Percentiles rank a stretch among this genome's conserved stretches.
Evolutionary conservation across 1,140 invertebrate genomes (phyloP).

Genomic region (Caenorhabditis briggsae): DNA sequence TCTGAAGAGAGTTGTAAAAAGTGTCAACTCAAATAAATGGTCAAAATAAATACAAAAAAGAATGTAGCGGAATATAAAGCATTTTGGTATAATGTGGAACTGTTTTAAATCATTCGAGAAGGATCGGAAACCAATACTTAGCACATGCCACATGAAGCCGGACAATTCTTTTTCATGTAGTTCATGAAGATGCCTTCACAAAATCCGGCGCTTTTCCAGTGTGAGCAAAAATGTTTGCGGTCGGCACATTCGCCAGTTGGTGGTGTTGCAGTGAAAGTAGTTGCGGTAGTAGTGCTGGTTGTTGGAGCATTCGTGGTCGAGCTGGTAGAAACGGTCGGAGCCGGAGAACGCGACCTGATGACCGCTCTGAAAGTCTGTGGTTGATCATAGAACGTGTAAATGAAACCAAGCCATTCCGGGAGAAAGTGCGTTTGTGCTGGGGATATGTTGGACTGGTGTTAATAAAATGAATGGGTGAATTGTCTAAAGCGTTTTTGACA

Average conservation of each 20-base stretch:
- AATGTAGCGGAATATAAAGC: not conserved
- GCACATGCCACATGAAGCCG: conserved; percentile 71
- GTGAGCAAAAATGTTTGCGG: conserved; percentile 74
- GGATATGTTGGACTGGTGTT: not conserved
- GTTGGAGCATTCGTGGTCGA: conserved; percentile 8
- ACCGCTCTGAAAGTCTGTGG: conserved; percentile 39
- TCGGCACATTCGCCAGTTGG: conserved; percentile 69
- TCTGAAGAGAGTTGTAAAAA: conserved; percentile 24
- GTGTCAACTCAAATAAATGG: conserved; percentile 1
- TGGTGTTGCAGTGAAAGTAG: conserved; percentile 49
- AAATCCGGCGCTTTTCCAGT: conserved; percentile 75
- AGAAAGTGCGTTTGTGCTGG: not conserved
- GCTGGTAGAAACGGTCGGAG: conserved; percentile 34
- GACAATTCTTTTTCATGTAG: conserved; percentile 77
- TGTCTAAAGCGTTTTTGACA: not conserved
- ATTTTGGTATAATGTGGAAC: not conserved
- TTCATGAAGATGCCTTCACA: conserved; percentile 74
- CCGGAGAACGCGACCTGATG: conserved; percentile 46
- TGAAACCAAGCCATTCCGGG: conserved; percentile 44
- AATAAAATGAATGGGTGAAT: not conserved
- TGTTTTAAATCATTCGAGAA: not conserved
- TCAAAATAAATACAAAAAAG: conserved; percentile 17
- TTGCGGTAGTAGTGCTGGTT: conserved; percentile 1
- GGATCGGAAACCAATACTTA: conserved; percentile 45
- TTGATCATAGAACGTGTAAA: conserved; percentile 37